These are phyloP conservation scores for Euura lappo DNA, from an alignment of 1,140 invertebrate genomes.

Conservation along the genomic window DNA sequence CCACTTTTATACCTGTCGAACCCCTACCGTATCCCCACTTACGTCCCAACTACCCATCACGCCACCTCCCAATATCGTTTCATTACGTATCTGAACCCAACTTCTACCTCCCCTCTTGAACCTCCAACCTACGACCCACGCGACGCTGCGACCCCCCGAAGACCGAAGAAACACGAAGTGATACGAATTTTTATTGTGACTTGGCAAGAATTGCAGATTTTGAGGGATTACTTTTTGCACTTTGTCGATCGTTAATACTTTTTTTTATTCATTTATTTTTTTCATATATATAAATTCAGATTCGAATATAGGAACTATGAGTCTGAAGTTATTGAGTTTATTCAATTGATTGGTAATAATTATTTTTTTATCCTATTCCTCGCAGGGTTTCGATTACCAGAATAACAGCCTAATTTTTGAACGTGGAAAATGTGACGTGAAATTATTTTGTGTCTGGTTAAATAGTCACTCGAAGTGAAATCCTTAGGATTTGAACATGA, in stretches of 20 bases:
- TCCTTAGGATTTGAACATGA: too few species aligned
- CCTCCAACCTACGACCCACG: slow-evolving; percentile 22
- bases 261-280: slow-evolving; percentile 1
- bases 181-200: slow-evolving; percentile 61
- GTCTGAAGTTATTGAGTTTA: neutral
- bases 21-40: slow-evolving; percentile 18
- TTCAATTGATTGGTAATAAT: neutral
- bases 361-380: too few species aligned
- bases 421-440: too few species aligned
- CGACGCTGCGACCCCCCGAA: slow-evolving; percentile 8
- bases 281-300: neutral
- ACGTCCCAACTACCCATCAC: neutral
- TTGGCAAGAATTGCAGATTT: slow-evolving; percentile 18
- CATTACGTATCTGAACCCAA: slow-evolving; percentile 51
- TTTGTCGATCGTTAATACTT: neutral
- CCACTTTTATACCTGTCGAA: slow-evolving; percentile 9
- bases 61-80: slow-evolving; percentile 51
- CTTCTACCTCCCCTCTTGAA: slow-evolving; percentile 21
- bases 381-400: too few species aligned
- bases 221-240: neutral
- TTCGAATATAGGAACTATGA: neutral
- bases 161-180: slow-evolving; percentile 54
- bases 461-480: too few species aligned
- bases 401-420: too few species aligned
- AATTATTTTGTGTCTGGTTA: too few species aligned